Conservation (phyloP, 2,113 vertebrate genomes). For the Alectura lathami region DNA sequence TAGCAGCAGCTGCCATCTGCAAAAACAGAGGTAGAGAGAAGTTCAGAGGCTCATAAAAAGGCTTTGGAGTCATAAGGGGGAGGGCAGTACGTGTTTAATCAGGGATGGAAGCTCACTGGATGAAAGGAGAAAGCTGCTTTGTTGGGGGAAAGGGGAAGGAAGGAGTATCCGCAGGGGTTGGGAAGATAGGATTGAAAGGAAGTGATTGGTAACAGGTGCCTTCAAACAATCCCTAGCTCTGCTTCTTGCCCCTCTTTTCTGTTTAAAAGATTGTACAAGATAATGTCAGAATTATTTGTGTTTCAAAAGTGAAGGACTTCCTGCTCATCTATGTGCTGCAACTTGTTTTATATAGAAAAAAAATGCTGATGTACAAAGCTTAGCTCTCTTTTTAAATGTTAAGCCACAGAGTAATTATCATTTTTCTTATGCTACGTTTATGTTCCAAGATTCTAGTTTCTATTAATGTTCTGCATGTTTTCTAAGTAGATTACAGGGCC, state of each 20-base stretch:
- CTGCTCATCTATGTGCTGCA: constrained; percentile 51
- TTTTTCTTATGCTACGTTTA: constrained; percentile 76
- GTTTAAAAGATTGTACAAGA: neutral
- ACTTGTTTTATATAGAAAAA: constrained; percentile 55
- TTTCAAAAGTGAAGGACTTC: constrained; percentile 41
- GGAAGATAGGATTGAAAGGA: neutral
- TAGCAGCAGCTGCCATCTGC: constrained; percentile 42
- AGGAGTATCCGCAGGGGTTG: constrained; percentile 42
- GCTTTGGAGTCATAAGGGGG: constrained; percentile 15
- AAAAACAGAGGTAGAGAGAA: constrained; percentile 45
- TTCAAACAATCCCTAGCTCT: constrained; percentile 27
- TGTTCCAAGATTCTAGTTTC: constrained; percentile 74
- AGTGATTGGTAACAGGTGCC: constrained; percentile 58
- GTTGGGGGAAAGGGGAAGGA: constrained; percentile 23
- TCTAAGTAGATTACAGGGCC: constrained; percentile 79
- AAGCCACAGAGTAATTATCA: constrained; percentile 79
- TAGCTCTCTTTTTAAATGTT: constrained; percentile 74
- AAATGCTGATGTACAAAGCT: constrained; percentile 65
- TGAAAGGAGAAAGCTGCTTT: constrained; percentile 51
- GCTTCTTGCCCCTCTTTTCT: neutral
- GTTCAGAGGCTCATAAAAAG: constrained; percentile 60
- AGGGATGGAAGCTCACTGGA: constrained; percentile 48
- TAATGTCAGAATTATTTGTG: constrained; percentile 63
- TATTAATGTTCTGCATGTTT: constrained; percentile 77
- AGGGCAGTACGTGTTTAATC: constrained; percentile 51